Conservation (phyloP, 2,888 invertebrate genomes). For the Megamerina dolium region DNA sequence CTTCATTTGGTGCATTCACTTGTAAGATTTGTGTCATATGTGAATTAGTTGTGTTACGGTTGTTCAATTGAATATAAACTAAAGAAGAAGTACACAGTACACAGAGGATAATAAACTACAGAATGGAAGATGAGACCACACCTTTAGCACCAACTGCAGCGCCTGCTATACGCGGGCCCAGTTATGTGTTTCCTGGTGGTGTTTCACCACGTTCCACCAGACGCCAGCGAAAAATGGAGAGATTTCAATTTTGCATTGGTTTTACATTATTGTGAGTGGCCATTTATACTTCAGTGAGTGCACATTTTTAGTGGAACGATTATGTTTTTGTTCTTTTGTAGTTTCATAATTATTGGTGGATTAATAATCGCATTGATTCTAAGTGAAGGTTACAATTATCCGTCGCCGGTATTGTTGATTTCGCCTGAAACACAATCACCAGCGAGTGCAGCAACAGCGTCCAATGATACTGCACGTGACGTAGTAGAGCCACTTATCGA, state of each 20-base stretch:
- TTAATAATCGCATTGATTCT: constrained; percentile 27
- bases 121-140: constrained; percentile 53
- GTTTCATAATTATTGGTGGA: constrained; percentile 34
- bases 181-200: constrained; percentile 52
- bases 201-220: constrained; percentile 50
- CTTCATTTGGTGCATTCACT: constrained; percentile 2
- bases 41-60: constrained; percentile 7
- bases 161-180: constrained; percentile 46
- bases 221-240: constrained; percentile 48
- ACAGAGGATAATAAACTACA: too few relatives aligned
- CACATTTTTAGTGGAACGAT: not conserved
- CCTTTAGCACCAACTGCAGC: constrained; percentile 44
- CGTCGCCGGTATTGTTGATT: constrained; percentile 15
- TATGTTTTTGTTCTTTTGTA: constrained; percentile 11
- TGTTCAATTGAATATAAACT: constrained; percentile 1
- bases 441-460: too few relatives aligned
- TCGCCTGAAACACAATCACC: constrained; percentile 18
- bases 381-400: constrained; percentile 14
- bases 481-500: constrained; percentile 29
- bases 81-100: too few relatives aligned
- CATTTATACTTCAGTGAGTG: not conserved
- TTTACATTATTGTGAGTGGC: constrained; percentile 62
- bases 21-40: too few relatives aligned
- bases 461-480: constrained; percentile 20
- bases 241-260: constrained; percentile 68